Conservation (phyloP, 2,113 vertebrate genomes). For the Chaetodon trifascialis region DNA sequence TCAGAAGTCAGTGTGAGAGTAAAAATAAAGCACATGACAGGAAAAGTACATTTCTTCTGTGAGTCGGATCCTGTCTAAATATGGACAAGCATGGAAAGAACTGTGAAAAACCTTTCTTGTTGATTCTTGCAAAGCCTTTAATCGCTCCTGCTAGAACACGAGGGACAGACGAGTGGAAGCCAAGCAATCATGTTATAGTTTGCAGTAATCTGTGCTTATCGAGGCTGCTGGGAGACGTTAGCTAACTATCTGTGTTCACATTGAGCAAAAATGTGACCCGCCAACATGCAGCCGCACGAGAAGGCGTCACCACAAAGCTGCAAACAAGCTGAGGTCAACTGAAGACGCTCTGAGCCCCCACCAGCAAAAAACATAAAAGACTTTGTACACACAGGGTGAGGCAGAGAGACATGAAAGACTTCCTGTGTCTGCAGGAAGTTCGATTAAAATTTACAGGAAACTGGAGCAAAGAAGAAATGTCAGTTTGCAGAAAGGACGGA, state of each 20-base stretch:
- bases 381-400: background rate
- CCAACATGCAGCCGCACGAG: background rate
- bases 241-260: conserved; percentile 27
- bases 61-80: conserved; percentile 19
- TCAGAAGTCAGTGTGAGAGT: background rate
- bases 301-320: conserved; percentile 2
- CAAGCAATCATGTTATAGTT: conserved; percentile 65
- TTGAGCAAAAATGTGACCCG: conserved; percentile 33
- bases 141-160: conserved; percentile 45
- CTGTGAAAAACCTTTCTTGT: conserved; percentile 8
- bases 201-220: conserved; percentile 56
- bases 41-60: conserved; percentile 23
- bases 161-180: conserved; percentile 38
- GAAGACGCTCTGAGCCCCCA: conserved; percentile 17
- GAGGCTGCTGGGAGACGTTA: conserved; percentile 24
- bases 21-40: conserved; percentile 1
- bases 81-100: background rate
- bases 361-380: conserved; percentile 12
- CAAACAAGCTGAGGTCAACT: conserved; percentile 20
- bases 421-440: conserved; percentile 38
- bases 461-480: conserved; percentile 28
- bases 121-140: conserved; percentile 54
- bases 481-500: background rate
- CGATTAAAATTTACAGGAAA: conserved; percentile 31
- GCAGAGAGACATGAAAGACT: conserved; percentile 44